These are phyloP conservation scores for Fukomys damarensis DNA, from an alignment of 2,113 vertebrate species.

Conservation along the genomic window DNA sequence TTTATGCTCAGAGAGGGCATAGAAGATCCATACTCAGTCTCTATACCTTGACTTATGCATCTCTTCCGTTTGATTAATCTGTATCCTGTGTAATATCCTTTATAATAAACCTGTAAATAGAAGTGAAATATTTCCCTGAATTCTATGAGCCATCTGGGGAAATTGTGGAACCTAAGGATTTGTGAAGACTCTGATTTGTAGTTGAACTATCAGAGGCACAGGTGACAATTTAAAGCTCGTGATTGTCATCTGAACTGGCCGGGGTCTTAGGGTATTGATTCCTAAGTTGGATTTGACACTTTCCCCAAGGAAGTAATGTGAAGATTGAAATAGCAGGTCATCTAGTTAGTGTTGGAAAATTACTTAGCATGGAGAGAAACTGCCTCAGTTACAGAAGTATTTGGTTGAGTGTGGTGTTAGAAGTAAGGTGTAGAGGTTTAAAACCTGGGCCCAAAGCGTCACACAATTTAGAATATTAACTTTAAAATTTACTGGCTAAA, in stretches of 20 bases:
- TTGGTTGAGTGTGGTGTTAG: not conserved
- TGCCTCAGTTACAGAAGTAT: not conserved
- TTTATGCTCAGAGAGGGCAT: fast-evolving
- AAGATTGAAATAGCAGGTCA: not conserved
- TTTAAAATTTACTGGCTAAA: not conserved
- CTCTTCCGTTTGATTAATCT: not conserved
- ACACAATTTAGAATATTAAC: not conserved
- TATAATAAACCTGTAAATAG: not conserved
- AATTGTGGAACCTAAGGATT: not conserved
- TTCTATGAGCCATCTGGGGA: not conserved
- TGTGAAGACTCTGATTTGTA: not conserved
- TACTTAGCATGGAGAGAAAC: not conserved
- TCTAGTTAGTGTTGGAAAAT: not conserved
- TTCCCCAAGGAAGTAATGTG: not conserved
- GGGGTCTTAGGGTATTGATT: not conserved
- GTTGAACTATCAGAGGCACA: not conserved
- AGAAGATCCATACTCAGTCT: no score
- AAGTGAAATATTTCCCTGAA: not conserved
- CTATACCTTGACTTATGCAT: not conserved
- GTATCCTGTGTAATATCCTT: not conserved
- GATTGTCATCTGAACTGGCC: not conserved
- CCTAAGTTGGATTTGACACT: not conserved
- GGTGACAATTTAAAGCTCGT: not conserved
- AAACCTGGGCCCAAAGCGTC: not conserved
- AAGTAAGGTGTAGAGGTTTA: not conserved